A percentile compares a stretch with the other conserved stretches of the same genome.
Conservation (phyloP, 2,113 vertebrate species). For the Semnornis frantzii region DNA sequence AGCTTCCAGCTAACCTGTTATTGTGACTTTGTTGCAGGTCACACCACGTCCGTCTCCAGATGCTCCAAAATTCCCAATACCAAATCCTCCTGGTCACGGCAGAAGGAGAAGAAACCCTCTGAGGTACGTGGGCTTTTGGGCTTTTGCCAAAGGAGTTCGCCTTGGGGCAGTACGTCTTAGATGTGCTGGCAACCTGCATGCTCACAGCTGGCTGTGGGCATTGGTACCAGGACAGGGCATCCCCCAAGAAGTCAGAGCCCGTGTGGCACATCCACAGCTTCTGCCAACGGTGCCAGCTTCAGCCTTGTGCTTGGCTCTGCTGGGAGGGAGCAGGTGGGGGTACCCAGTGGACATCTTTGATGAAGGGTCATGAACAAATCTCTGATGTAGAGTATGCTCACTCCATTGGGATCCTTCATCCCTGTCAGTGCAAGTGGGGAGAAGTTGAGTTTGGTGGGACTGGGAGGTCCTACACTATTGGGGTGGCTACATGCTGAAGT, state of each 20-base stretch:
- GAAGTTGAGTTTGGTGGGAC: not conserved
- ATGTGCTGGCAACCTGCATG: fast-evolving
- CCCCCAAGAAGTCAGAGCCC: not conserved
- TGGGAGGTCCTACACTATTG: fast-evolving
- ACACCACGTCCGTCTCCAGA: slow-evolving; percentile 86
- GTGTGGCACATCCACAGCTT: not conserved
- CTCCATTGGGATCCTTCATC: not conserved
- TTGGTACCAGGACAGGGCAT: not conserved
- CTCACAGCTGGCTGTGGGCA: not conserved
- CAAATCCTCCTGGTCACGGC: slow-evolving; percentile 89
- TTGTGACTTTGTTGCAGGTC: slow-evolving; percentile 79
- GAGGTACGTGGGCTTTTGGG: slow-evolving; percentile 78
- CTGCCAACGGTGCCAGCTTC: fast-evolving
- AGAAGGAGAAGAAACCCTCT: slow-evolving; percentile 94
- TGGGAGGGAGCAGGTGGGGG: not conserved
- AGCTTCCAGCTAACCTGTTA: not conserved
- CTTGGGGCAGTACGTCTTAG: not conserved
- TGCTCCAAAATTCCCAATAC: slow-evolving; percentile 88
- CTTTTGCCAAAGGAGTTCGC: not conserved
- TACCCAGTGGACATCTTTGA: fast-evolving
- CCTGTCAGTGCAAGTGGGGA: not conserved
- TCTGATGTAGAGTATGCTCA: not conserved
- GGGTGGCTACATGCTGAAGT: fast-evolving
- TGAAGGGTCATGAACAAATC: not conserved
- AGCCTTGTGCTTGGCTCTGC: not conserved